Conservation (phyloP, 2,113 vertebrate species). For the Lophotis ruficrista region DNA sequence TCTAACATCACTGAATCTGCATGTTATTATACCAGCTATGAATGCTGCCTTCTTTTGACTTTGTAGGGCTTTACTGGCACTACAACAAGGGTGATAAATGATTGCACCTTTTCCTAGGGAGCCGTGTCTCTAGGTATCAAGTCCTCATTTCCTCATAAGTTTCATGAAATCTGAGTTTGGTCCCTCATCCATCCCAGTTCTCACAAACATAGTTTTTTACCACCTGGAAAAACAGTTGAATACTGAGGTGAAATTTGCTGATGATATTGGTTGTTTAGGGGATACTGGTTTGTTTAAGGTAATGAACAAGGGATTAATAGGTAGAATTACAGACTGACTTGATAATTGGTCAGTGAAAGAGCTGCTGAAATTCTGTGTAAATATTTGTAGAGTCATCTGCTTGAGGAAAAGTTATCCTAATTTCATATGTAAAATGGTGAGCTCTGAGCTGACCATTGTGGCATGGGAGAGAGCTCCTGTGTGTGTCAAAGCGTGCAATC, state of each 20-base stretch:
- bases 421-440: neutral
- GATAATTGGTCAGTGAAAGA: neutral
- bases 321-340: neutral
- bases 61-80: neutral
- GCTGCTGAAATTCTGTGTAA: neutral
- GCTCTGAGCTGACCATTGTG: neutral
- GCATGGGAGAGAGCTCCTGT: neutral
- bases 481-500: neutral
- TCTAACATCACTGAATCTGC: neutral
- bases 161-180: neutral
- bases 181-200: neutral
- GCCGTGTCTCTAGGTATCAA: neutral
- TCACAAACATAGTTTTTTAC: neutral
- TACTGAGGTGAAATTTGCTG: neutral
- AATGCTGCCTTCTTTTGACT: neutral
- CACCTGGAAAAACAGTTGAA: neutral
- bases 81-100: neutral
- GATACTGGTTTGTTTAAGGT: neutral
- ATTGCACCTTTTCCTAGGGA: neutral
- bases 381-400: neutral
- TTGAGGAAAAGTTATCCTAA: neutral
- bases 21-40: neutral
- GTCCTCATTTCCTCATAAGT: neutral
- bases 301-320: neutral
- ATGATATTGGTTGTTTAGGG: neutral